Conservation (phyloP, 1,140 invertebrate species). For the Trissolcus basalis region DNA sequence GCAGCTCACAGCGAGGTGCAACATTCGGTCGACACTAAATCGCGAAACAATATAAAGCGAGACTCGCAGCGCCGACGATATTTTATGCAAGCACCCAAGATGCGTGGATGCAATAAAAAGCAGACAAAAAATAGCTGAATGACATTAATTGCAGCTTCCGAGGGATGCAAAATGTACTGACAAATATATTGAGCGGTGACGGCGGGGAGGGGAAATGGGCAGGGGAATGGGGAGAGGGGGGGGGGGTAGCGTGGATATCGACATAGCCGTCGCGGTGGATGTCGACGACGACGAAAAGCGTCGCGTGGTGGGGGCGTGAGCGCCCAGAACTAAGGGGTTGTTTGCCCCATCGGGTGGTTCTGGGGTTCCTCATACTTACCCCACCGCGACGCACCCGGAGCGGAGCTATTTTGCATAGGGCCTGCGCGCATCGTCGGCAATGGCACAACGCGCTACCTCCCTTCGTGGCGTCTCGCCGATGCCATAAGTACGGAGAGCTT, state of each 20-base stretch:
- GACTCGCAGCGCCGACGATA: too few species aligned
- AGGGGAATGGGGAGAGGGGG: too few species aligned
- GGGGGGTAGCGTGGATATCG: constrained; percentile 65
- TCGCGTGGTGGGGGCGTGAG: constrained; percentile 74
- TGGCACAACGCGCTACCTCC: constrained; percentile 50
- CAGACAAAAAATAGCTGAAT: constrained; percentile 1
- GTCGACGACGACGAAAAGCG: constrained; percentile 63
- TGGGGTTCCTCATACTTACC: constrained; percentile 60
- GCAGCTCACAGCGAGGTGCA: too few species aligned
- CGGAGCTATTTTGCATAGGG: constrained; percentile 74
- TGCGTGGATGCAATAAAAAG: too few species aligned
- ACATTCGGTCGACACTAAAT: too few species aligned
- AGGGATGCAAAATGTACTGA: neutral
- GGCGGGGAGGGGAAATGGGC: too few species aligned
- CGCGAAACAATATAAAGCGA: too few species aligned
- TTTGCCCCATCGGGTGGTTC: constrained; percentile 71
- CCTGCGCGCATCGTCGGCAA: constrained; percentile 72
- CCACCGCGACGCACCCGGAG: constrained; percentile 51
- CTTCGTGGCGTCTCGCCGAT: constrained; percentile 26
- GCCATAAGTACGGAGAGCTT: constrained; percentile 61
- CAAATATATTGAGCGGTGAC: neutral
- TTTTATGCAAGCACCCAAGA: too few species aligned
- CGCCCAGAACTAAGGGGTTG: constrained; percentile 75
- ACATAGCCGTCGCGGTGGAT: constrained; percentile 54
- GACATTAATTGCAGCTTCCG: too few species aligned